These are phyloP conservation scores for Murina feae DNA, from an alignment of 2,113 vertebrate genomes.

Conservation along the genomic window DNA sequence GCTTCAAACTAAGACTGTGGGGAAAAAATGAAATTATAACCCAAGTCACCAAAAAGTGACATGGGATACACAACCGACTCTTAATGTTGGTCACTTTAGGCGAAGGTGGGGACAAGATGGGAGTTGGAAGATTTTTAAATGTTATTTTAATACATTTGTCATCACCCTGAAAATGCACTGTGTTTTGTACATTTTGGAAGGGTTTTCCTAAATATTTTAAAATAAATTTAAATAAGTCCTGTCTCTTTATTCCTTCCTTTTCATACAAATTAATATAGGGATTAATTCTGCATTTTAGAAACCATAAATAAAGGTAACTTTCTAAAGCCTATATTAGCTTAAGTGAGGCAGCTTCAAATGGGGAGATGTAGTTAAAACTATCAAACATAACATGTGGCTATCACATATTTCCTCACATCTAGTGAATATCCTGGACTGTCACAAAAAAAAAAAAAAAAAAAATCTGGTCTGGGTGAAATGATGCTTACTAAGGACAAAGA, in stretches of 20 bases:
- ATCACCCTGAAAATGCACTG: neutral
- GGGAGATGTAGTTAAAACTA: neutral
- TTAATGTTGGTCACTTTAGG: neutral
- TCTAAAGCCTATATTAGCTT: neutral
- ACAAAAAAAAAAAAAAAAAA: neutral
- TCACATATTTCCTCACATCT: neutral
- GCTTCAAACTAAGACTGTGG: neutral
- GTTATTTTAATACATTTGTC: neutral
- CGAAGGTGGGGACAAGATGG: neutral
- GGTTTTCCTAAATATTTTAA: neutral
- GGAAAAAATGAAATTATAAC: neutral
- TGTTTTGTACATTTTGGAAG: neutral
- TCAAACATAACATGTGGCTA: neutral
- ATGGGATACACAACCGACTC: neutral
- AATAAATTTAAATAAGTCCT: neutral
- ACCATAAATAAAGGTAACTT: neutral
- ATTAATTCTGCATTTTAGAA: neutral
- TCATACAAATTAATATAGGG: neutral
- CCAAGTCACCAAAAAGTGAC: neutral
- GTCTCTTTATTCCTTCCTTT: neutral
- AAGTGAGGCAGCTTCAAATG: neutral
- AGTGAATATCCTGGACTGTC: neutral
- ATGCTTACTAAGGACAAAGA: constrained; percentile 15
- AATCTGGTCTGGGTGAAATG: neutral
- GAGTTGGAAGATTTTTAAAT: neutral